A percentile compares a stretch with the other conserved stretches of the same genome.
phyloP scores from a whole-genome alignment of 2,888 invertebrate genomes.

The Folsomia manolachei region DNA sequence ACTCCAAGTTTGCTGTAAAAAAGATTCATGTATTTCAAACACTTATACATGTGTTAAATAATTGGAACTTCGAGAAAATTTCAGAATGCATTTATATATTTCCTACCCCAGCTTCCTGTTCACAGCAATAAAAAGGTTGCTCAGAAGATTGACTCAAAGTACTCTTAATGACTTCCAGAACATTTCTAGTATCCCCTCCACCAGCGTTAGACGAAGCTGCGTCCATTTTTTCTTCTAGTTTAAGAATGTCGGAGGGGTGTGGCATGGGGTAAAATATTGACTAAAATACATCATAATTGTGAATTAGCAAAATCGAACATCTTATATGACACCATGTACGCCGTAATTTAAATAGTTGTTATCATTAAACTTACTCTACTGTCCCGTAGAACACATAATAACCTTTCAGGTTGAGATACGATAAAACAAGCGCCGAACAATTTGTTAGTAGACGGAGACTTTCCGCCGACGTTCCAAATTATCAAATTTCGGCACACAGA shows the following conservation, averaged over 20 bases:
- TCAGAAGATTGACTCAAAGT: constrained; percentile 25
- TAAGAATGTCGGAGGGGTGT: background rate
- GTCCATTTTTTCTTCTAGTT: background rate
- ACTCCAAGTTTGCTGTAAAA: constrained; percentile 12
- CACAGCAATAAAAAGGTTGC: constrained; percentile 39
- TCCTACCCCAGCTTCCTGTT: constrained; percentile 16
- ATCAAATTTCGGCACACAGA: constrained; percentile 30
- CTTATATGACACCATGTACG: background rate
- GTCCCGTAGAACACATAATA: constrained; percentile 37
- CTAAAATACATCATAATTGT: too few species aligned
- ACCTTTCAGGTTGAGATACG: constrained; percentile 32
- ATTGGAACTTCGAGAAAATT: background rate
- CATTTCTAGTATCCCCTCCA: constrained; percentile 3
- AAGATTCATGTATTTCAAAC: background rate
- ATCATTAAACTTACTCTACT: background rate
- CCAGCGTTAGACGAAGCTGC: background rate
- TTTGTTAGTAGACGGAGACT: constrained; percentile 25
- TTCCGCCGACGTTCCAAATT: constrained; percentile 40
- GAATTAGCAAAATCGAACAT: too few species aligned
- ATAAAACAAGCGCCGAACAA: constrained; percentile 33
- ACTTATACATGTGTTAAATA: background rate
- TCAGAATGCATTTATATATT: too few species aligned
- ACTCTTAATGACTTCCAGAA: constrained; percentile 24
- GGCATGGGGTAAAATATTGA: background rate
- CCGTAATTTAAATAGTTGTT: background rate